phyloP scores from a whole-genome alignment of 1,140 invertebrate genomes.

The Frieseomelitta varia region DNA sequence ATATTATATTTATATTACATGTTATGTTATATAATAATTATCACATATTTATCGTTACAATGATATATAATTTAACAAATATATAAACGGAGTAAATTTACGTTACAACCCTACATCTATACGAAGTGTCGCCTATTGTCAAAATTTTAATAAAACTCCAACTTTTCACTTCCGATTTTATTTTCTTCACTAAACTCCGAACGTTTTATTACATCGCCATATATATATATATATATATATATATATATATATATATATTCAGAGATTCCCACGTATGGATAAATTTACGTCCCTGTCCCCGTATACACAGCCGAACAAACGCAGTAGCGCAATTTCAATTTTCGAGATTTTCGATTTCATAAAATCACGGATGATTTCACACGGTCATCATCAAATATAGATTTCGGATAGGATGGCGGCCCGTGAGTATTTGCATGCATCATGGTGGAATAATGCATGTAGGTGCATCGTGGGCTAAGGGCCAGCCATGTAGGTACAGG shows the following conservation, averaged over 20 bases:
- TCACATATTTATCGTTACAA: too few relatives aligned
- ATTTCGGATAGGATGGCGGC: background rate
- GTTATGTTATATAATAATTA: too few relatives aligned
- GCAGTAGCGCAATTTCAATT: background rate
- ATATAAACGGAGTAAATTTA: too few relatives aligned
- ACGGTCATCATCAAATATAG: background rate
- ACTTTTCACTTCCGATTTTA: background rate
- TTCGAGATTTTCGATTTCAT: constrained; percentile 1
- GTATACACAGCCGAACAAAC: too few relatives aligned
- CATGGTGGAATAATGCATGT: constrained; percentile 22
- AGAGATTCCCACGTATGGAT: too few relatives aligned
- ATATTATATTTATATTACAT: too few relatives aligned
- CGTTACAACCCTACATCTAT: too few relatives aligned
- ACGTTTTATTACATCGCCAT: too few relatives aligned
- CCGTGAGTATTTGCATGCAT: constrained; percentile 6
- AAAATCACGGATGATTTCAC: constrained; percentile 24
- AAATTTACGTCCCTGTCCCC: rapidly evolving
- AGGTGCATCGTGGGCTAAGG: constrained; percentile 21
- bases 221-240: too few relatives aligned
- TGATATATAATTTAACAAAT: too few relatives aligned
- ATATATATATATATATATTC: too few relatives aligned
- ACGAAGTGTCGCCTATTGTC: background rate
- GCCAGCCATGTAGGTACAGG: constrained; percentile 34
- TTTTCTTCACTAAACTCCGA: too few relatives aligned
- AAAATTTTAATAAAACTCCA: rapidly evolving